Evolutionary conservation across 2,797 vertebrate species (phyloP).

Genomic region (Betta splendens): DNA sequence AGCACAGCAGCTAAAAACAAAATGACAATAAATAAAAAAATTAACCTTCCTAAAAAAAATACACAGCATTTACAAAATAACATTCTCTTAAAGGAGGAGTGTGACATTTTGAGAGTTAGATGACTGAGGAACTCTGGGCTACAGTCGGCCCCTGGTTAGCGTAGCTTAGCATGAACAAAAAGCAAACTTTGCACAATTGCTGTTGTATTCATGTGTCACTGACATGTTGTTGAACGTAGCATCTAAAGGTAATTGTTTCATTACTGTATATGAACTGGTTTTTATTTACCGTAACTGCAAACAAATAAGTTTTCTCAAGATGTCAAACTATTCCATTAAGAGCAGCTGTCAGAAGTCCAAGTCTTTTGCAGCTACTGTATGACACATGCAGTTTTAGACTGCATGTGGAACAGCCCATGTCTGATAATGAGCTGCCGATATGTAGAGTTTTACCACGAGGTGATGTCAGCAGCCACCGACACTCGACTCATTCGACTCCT

Average conservation of each 20-base stretch:
- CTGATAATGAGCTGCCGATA: constrained; percentile 45
- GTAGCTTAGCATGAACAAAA: constrained; percentile 13
- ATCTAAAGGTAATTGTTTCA: neutral
- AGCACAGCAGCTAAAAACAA: constrained; percentile 5
- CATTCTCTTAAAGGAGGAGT: neutral
- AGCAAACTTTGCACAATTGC: neutral
- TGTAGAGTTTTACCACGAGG: constrained; percentile 44
- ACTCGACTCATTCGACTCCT: constrained; percentile 22
- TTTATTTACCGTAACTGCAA: neutral
- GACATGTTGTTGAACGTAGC: neutral
- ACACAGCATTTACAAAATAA: neutral
- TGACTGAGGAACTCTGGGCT: no score
- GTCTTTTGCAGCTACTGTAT: constrained; percentile 66
- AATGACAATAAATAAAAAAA: constrained; percentile 1
- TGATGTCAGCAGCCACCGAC: neutral
- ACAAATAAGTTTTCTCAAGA: neutral
- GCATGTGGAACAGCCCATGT: constrained; percentile 40
- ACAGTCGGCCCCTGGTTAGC: no score
- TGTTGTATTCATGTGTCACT: neutral
- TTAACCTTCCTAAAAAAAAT: neutral
- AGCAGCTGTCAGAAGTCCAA: constrained; percentile 26
- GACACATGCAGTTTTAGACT: constrained; percentile 33
- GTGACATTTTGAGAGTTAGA: neutral
- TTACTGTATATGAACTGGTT: no score
- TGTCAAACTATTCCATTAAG: constrained; percentile 4